Base-by-base conservation (phyloP, 92 coral and sea anemone genomes). In the Heliopora coerulea region DNA sequence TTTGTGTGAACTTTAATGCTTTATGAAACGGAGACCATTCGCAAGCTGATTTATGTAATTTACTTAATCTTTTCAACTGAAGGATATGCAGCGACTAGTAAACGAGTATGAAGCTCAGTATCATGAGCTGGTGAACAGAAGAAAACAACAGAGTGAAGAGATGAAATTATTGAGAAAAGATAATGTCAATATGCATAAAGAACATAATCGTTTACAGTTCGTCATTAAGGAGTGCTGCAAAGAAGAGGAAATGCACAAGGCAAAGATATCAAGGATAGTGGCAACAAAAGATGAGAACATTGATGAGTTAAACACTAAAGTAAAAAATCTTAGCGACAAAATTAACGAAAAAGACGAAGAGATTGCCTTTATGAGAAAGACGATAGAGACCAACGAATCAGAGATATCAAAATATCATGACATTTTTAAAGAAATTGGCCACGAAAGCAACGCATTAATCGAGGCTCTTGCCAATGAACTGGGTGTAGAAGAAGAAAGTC, bases 111-210 rank as follows among this genome's bases (percentile, higher is more conserved):
- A 49, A 17, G 26, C 2, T 32, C 75, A 68, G 34, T 68, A 56
- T 49, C 59, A 49, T 0, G 75, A 68, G 24, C 13, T 68, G 25
- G 32, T 49, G n/a, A 50, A 50, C 12, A 48, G 48, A 68, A 48
- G 28, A 32, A 49, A 68, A 11, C 41, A 68, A 7, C 59, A 68
- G 14, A 17, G 27, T 56, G 35, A 49, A 5, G 75, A 68, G 34
- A 48, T 68, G 18, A 68, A 68, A 68, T 1, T 44, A 40, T 30
- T 49, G 25, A 31, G 59, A 68, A 68, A 68, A 19, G 75, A 68
- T 21, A 68, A 68, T 56, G 44, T 30, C 60, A 68, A 68, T 29
- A 26, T 68, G 44, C 75, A 68, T 14, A 48, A 50, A 68, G 75
- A 68, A 32, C 75, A 68, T 25, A 50, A 68, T n/a, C 59, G 75